Evolutionary conservation across 2,113 vertebrate genomes (phyloP).

Genomic region (Alligator sinensis): DNA sequence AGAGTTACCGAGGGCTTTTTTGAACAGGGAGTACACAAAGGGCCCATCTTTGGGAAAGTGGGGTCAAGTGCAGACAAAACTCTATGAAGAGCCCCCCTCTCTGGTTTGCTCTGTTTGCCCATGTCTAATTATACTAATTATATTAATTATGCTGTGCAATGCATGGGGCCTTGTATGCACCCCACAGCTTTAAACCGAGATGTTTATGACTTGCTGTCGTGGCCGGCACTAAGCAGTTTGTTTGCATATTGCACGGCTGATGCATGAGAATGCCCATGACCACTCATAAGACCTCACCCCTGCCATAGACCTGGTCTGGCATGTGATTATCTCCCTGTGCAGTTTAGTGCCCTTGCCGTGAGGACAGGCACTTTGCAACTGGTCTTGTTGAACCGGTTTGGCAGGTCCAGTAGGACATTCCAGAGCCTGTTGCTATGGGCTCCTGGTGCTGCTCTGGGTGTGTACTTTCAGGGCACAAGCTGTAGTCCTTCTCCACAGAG

Average conservation of each 20-base stretch:
- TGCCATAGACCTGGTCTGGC: background rate
- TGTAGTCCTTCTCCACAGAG: background rate
- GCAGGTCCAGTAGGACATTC: background rate
- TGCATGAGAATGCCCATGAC: background rate
- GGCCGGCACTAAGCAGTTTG: background rate
- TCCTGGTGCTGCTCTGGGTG: accelerated
- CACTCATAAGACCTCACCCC: background rate
- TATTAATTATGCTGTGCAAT: background rate
- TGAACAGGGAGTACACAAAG: background rate
- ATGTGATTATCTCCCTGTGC: background rate
- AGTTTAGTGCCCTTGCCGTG: background rate
- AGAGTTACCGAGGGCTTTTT: slow-evolving; percentile 6
- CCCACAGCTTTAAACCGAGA: background rate
- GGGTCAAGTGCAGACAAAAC: background rate
- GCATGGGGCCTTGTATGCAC: background rate
- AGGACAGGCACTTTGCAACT: slow-evolving; percentile 44
- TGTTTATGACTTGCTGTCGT: background rate
- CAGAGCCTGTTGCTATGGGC: background rate
- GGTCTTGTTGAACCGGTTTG: slow-evolving; percentile 35
- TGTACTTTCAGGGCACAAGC: accelerated
- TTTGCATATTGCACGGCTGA: background rate
- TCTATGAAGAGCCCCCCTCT: background rate
- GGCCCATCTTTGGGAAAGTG: background rate
- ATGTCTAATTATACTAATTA: background rate
- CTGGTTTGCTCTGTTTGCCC: background rate